Base-by-base conservation (phyloP, 1,140 invertebrate genomes). In the Papilio dardanus region DNA sequence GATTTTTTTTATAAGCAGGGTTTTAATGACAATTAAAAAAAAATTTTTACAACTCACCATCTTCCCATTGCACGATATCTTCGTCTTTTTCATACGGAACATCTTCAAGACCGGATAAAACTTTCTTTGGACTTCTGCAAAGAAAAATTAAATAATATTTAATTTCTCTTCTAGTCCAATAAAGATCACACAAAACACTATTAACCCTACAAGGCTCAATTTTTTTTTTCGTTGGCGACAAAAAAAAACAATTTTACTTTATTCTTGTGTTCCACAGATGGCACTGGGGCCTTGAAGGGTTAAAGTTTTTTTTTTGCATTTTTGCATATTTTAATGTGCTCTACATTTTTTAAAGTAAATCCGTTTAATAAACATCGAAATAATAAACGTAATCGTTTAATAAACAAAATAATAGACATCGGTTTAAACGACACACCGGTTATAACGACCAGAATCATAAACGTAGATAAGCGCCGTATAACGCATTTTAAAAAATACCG, bases 121-220 rank as follows among this genome's bases (percentile, higher is more conserved):
- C 87, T 74, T 88, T 90, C 77, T 92, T 91, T 8, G 90, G 90
- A 74, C 89, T 90, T 75, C 91, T 93, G 79, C 12, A 85, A 85
- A 66, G 19, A 78, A 40, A 35, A 75, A 75, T 67, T 65, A 28
- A 76, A 71, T 50, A 30, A 30, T 12, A 50, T 50, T 50, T 62
- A 62, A 62, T 62, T 62, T 62, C 54, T 62, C 54, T 62, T 62
- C 10, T 14, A 62, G 54, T 62, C 54, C 21, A 5, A 42, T 16
- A n/a, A 7, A 5, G n/a, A n/a, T n/a, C n/a, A n/a, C n/a, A n/a
- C n/a, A 19, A 46, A 19, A 0, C n/a, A 19, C 42, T 46, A 7
- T 46, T n/a, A n/a, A n/a, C n/a, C n/a, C n/a, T n/a, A n/a, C n/a
- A n/a, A n/a, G n/a, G n/a, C n/a, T n/a, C n/a, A n/a, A n/a, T n/a